Evolutionary conservation across 2,113 vertebrate species (phyloP).

Genomic region (Vulpes lagopus): DNA sequence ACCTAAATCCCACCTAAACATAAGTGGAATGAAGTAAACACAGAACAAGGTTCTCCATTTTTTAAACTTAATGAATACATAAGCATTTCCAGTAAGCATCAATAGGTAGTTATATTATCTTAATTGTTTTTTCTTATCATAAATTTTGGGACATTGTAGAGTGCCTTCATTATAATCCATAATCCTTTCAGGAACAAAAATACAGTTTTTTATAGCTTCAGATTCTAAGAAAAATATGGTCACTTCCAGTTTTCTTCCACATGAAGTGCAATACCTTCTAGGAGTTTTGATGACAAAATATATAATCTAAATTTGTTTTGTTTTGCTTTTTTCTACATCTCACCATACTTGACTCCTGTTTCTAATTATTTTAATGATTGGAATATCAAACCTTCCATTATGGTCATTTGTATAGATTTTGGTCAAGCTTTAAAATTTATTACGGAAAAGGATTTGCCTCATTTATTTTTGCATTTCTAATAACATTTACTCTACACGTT

Average conservation of each 20-base stretch:
- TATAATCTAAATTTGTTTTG: slow-evolving; percentile 47
- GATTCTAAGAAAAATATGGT: slow-evolving; percentile 64
- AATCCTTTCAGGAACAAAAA: slow-evolving; percentile 61
- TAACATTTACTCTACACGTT: neutral
- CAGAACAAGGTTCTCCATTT: slow-evolving; percentile 40
- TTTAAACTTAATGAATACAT: slow-evolving; percentile 55
- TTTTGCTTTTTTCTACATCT: neutral
- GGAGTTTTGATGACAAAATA: slow-evolving; percentile 56
- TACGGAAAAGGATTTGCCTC: neutral
- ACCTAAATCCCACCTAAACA: slow-evolving; percentile 61
- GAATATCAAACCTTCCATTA: neutral
- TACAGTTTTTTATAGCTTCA: neutral
- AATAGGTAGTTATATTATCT: neutral
- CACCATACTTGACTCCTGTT: neutral
- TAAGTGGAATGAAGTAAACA: slow-evolving; percentile 54
- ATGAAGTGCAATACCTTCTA: slow-evolving; percentile 44
- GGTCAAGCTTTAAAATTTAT: neutral
- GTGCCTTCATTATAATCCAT: slow-evolving; percentile 30
- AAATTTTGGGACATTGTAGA: slow-evolving; percentile 20
- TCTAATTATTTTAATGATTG: neutral
- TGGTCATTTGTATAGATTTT: neutral
- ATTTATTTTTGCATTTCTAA: neutral
- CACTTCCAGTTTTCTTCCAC: slow-evolving; percentile 60
- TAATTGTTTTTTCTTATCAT: slow-evolving; percentile 58
- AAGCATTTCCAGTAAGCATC: slow-evolving; percentile 42